Evolutionary conservation across 2,797 vertebrate genomes (phyloP).

Genomic region (Gastrophryne carolinensis): DNA sequence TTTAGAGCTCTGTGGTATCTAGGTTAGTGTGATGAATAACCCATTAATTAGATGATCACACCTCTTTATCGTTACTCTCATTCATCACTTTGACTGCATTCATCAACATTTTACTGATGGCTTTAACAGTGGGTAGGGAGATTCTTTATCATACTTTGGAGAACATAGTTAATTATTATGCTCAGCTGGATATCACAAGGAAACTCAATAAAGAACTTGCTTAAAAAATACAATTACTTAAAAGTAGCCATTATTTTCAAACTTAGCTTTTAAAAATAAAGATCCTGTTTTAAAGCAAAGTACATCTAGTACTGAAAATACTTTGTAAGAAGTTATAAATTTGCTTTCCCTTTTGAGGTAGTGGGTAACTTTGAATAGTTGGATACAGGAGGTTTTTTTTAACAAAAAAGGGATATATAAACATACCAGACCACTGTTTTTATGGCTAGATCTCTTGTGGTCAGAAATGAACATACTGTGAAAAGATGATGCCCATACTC

Average conservation of each 20-base stretch:
- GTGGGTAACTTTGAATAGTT: no score
- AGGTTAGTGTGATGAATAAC: conserved; percentile 21
- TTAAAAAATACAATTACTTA: neutral
- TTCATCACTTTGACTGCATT: conserved; percentile 31
- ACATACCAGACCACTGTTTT: no score
- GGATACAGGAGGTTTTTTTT: no score
- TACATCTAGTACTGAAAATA: neutral
- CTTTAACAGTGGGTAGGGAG: conserved; percentile 12
- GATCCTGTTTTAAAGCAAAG: neutral
- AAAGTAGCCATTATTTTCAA: neutral
- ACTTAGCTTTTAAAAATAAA: neutral
- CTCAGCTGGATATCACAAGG: conserved; percentile 7
- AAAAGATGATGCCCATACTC: no score
- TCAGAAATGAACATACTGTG: no score
- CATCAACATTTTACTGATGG: conserved; percentile 23
- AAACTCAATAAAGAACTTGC: conserved; percentile 1
- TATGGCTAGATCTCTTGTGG: no score
- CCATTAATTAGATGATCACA: conserved; percentile 38
- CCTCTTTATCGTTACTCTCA: conserved; percentile 2
- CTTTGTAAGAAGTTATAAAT: no score
- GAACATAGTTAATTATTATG: conserved; percentile 17
- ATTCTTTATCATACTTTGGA: conserved; percentile 4
- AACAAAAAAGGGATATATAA: no score
- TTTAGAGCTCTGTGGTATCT: neutral
- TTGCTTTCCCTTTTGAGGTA: no score